Percentiles rank a stretch among this genome's conserved stretches.
Conservation (phyloP, 2,888 invertebrate species). For the Lasioglossum leucozonium region DNA sequence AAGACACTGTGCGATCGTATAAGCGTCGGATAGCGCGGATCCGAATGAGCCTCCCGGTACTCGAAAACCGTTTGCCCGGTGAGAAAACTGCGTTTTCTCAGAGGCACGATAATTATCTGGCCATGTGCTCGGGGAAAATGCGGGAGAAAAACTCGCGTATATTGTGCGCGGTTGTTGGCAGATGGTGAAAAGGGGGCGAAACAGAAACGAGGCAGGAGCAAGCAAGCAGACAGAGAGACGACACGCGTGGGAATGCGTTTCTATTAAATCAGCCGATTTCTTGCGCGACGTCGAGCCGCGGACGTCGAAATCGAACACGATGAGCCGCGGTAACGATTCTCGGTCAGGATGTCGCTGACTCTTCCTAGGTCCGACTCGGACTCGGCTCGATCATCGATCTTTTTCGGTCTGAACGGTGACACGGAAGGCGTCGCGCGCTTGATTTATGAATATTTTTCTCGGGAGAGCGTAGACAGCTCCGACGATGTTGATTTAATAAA, state of each 20-base stretch:
- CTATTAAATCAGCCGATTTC: conserved; percentile 81
- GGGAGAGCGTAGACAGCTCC: not conserved
- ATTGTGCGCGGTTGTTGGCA: not conserved
- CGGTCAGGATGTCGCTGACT: conserved; percentile 75
- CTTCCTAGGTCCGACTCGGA: conserved; percentile 67
- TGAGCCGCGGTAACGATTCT: conserved; percentile 72
- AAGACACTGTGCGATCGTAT: conserved; percentile 23
- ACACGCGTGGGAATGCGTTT: conserved; percentile 81
- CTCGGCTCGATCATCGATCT: conserved; percentile 58
- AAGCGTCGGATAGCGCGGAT: conserved; percentile 19
- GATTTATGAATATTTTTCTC: conserved; percentile 62
- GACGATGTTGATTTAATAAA: conserved; percentile 35
- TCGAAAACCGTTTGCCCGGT: conserved; percentile 15
- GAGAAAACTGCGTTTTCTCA: conserved; percentile 54
- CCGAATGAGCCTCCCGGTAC: conserved; percentile 19
- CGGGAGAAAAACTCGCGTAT: conserved; percentile 18
- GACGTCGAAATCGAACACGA: conserved; percentile 67
- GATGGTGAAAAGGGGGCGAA: conserved; percentile 16
- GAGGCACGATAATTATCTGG: conserved; percentile 51
- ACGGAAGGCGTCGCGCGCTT: conserved; percentile 55
- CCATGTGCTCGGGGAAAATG: not conserved
- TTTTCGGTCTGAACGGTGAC: conserved; percentile 48
- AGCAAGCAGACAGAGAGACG: conserved; percentile 29
- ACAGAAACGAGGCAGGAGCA: not conserved
- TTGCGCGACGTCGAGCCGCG: conserved; percentile 68